Base-by-base conservation (phyloP, 2,797 vertebrate genomes). In the Centropyge bicolor region DNA sequence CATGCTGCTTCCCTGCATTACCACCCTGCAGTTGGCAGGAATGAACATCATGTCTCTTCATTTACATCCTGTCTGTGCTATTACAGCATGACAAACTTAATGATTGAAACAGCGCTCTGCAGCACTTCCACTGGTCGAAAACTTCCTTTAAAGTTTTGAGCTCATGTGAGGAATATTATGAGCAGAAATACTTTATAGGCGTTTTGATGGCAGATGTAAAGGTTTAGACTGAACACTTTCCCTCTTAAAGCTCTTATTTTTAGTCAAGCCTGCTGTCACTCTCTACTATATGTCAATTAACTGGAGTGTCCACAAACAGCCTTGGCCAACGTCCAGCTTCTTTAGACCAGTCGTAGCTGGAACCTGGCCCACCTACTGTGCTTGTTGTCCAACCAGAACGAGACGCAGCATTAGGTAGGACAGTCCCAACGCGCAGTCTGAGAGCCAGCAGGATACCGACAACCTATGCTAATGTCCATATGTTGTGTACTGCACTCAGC, bases 401-500 rank as follows among this genome's bases (percentile, higher is more conserved):
- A 70, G 76, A 62, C 77, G 40, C 70, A 76, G 77, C 55, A 5
- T 80, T 75, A 91, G 89, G 86, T 88, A 83, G 74, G 73, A 81
- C 62, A 0, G 82, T 90, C 91, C 88, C 86, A 85, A 22, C 20
- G 80, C 86, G 70, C 83, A 64, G 78, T 75, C 76, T 83, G 66
- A 72, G 74, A 81, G 86, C 75, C 88, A 89, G 86, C 89, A 85
- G 81, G 87, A 72, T 74, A 70, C 86, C 60, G 55, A 88, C 80
- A 86, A 78, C 70, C 87, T 90, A 92, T 92, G 90, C 85, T 92
- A 92, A 94, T 92, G 89, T 83, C 91, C 93, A 89, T 94, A 92
- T 93, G 92, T 85, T 92, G 86, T 51, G 3, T 16, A 20, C 59
- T 80, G 78, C 82, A 59, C 54, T 79, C 52, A 8, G 77, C 74